Conservation (phyloP, 2,113 vertebrate genomes). For the Syngnathus typhle region DNA sequence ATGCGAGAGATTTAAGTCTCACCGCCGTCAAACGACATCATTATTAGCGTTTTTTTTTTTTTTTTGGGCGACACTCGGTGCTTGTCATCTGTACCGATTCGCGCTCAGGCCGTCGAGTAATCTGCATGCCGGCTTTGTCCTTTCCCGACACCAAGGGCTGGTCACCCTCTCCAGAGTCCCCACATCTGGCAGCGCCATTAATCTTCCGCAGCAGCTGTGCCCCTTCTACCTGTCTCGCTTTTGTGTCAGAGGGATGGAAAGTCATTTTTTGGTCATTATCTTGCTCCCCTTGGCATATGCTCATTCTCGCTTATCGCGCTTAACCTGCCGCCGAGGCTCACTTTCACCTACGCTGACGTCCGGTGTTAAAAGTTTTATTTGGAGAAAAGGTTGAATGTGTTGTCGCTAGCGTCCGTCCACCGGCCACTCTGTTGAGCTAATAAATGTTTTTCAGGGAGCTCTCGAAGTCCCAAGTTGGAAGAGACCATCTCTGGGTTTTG, state of each 20-base stretch:
- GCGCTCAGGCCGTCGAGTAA: constrained; percentile 18
- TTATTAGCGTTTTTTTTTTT: constrained; percentile 29
- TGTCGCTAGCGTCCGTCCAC: neutral
- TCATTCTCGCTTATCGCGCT: constrained; percentile 66
- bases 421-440: neutral
- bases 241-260: constrained; percentile 65
- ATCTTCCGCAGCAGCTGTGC: constrained; percentile 66
- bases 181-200: constrained; percentile 68
- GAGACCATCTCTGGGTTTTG: constrained; percentile 50
- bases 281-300: constrained; percentile 63
- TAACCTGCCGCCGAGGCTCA: constrained; percentile 53
- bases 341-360: constrained; percentile 34
- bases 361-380: constrained; percentile 10
- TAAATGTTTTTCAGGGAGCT: neutral
- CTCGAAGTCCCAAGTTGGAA: neutral
- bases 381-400: neutral
- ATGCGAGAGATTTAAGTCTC: constrained; percentile 32
- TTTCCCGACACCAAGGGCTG: constrained; percentile 44
- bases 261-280: constrained; percentile 68
- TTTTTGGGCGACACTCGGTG: constrained; percentile 2
- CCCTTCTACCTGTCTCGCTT: constrained; percentile 60
- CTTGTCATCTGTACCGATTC: constrained; percentile 36
- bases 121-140: constrained; percentile 53
- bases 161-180: constrained; percentile 60
- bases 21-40: constrained; percentile 24